Conservation (phyloP, 1,140 invertebrate species). For the Acromyrmex heyeri region DNA sequence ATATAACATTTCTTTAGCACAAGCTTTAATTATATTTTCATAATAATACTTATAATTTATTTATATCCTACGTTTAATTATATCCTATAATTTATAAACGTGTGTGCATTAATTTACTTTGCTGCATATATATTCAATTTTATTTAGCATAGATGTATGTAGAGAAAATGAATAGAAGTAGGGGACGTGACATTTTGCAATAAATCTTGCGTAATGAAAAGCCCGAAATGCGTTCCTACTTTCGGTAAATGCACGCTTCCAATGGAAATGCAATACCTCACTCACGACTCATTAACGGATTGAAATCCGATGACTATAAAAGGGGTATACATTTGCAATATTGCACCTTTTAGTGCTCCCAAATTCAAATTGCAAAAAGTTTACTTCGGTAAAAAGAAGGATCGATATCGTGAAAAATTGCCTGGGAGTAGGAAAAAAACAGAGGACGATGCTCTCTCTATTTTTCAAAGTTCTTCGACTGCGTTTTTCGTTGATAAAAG, state of each 20-base stretch:
- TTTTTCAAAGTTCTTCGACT: conserved; percentile 4
- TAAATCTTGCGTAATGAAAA: conserved; percentile 41
- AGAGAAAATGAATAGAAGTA: not conserved
- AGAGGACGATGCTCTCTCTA: not conserved
- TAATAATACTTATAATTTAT: not conserved
- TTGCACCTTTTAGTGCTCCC: conserved; percentile 22
- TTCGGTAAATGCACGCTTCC: conserved; percentile 12
- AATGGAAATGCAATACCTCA: conserved; percentile 38
- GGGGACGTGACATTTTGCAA: conserved; percentile 3
- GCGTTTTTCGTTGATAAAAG: not conserved
- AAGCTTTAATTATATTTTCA: not conserved
- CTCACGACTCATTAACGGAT: conserved; percentile 42
- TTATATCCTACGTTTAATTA: not conserved
- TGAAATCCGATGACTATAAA: conserved; percentile 27
- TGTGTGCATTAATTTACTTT: not conserved
- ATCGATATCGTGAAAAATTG: conserved; percentile 31
- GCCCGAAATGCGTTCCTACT: conserved; percentile 3
- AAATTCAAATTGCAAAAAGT: not conserved
- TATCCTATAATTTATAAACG: not conserved
- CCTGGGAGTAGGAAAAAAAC: not conserved
- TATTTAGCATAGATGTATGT: not conserved
- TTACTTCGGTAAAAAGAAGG: not conserved
- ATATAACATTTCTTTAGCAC: not conserved
- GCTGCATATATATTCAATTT: not conserved
- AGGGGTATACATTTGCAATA: not conserved